Evolutionary conservation across 2,797 vertebrate genomes (phyloP).

Genomic region (Catamblyrhynchus diadema): DNA sequence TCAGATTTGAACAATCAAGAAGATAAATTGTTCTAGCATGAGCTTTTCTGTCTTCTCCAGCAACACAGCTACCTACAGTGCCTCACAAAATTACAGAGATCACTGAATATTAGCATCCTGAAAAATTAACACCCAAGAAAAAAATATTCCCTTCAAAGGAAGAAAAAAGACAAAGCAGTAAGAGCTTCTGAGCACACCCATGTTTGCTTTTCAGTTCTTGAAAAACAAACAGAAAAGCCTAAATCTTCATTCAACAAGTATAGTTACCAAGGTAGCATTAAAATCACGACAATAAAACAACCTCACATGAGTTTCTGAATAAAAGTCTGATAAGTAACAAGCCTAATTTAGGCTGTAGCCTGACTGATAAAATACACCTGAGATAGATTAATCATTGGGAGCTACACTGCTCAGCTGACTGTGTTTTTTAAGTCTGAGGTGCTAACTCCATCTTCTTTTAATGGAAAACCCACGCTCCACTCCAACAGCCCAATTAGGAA

Average conservation of each 20-base stretch:
- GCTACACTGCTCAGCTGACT: background rate
- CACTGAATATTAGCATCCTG: background rate
- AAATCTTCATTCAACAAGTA: background rate
- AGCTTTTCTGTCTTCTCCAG: background rate
- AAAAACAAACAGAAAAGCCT: background rate
- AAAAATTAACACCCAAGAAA: background rate
- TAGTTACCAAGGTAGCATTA: background rate
- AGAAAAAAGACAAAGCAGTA: background rate
- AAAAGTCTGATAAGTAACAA: background rate
- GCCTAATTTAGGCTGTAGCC: background rate
- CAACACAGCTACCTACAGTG: background rate
- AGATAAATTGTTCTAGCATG: background rate
- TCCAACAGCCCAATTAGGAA: background rate
- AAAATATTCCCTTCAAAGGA: background rate
- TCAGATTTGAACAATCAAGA: background rate
- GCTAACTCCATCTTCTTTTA: background rate
- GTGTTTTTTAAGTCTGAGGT: background rate
- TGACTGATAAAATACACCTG: conserved; percentile 11
- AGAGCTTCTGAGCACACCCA: background rate
- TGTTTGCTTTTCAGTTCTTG: background rate
- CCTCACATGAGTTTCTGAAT: background rate
- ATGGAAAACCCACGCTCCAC: background rate
- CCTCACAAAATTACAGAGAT: background rate
- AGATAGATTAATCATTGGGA: background rate
- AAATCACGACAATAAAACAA: background rate